Evolutionary conservation across 2,113 vertebrate genomes (phyloP).

Genomic region (Charadrius vociferus): DNA sequence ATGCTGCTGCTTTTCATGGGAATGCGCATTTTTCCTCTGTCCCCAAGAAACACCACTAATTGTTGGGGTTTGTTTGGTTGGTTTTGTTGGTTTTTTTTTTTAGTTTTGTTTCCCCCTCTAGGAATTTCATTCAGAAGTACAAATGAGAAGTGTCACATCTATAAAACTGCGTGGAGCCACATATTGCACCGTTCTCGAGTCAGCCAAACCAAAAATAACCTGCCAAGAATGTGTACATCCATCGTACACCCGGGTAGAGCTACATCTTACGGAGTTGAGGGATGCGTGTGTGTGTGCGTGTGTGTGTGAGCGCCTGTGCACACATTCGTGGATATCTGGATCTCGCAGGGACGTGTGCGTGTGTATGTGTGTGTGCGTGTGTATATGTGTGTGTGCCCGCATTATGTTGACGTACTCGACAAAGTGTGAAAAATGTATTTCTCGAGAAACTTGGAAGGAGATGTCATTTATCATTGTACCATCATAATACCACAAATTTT

Average conservation of each 20-base stretch:
- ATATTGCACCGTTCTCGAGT: background rate
- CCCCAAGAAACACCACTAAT: background rate
- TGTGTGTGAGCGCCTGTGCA: background rate
- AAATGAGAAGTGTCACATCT: background rate
- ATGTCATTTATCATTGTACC: slow-evolving; percentile 59
- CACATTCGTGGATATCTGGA: background rate
- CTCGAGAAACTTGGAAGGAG: slow-evolving; percentile 70
- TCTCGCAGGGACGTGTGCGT: background rate
- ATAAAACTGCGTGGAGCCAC: background rate
- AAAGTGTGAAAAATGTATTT: slow-evolving; percentile 64
- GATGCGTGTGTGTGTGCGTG: background rate
- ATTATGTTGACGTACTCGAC: background rate
- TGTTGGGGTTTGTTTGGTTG: background rate
- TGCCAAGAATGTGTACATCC: background rate
- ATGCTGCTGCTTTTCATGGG: background rate
- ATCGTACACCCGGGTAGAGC: background rate
- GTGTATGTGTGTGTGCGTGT: fast-evolving
- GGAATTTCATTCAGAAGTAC: background rate
- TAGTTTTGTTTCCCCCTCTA: background rate
- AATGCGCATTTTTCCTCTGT: background rate
- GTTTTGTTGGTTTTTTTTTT: no score
- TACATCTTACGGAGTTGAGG: background rate
- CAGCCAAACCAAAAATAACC: slow-evolving; percentile 14
- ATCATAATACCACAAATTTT: slow-evolving; percentile 54
- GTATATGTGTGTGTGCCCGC: background rate